Evolutionary conservation across 2,888 invertebrate species (phyloP), one percentile per base, ranked within the genome.

Genomic region (Sycophila texana): DNA sequence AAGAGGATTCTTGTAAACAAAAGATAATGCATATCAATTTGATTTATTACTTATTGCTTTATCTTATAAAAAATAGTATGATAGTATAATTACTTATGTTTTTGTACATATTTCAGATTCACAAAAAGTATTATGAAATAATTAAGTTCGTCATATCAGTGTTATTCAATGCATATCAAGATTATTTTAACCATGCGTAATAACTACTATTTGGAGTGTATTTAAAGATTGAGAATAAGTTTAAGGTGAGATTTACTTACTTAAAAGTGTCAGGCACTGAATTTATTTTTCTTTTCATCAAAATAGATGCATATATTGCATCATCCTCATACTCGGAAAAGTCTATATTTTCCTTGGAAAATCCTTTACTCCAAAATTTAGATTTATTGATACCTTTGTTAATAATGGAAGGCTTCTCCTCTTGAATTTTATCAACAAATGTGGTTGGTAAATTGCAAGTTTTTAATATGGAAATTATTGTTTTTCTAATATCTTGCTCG

Each of bases 381-480:
- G 86, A 85, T 65, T 83, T 85, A 26, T 80, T 77, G 4, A 83
- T 83, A 14, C 12, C 26, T 70, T 80, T 76, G 53, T 66, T 60
- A 53, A 10, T 79, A 89, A 90, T 61, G 20, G 63, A 10, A 47
- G 92, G 92, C 86, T 95, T 93, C 88, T 93, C 94, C 88, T 96
- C 96, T 30, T 97, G 92, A 90, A 96, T 94, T 89, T 93, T 95
- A 88, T 97, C 96, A 7, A 98, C 92, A 91, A 96, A 97, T 61
- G 95, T 95, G n/a, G 97, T 96, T 5, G 97, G 94, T 81, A 98
- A 92, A 88, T 96, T 94, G 91, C 97, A 97, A 49, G 95, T 94
- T 88, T 94, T 94, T 80, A 98, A 91, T 82, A 98, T 93, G 60
- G 94, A 94, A 12, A 95, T 92, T 57, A 98, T 94, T 10, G 95